Percentiles rank a stretch among this genome's conserved stretches.
Conservation (phyloP, 37 sponge, comb jelly and placozoan genomes). For the Cliona cf. orientalis region DNA sequence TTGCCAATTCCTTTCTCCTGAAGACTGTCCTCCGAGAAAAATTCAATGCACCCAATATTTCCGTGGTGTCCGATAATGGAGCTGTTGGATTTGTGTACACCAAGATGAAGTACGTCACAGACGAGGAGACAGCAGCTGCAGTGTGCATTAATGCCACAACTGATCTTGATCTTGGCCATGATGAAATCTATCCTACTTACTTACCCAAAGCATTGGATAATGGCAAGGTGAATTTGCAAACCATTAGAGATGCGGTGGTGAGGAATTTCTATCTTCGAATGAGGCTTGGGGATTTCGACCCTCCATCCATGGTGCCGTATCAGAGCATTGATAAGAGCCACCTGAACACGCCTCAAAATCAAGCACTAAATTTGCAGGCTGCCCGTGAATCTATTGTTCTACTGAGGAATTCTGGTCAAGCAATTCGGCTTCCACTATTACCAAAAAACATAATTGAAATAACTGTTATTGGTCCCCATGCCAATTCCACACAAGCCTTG, state of each 20-base stretch:
- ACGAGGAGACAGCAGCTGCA: slow-evolving; percentile 45
- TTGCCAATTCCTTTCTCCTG: slow-evolving; percentile 74
- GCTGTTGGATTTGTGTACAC: slow-evolving; percentile 39
- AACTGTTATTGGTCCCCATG: slow-evolving; percentile 70
- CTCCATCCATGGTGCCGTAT: slow-evolving; percentile 43
- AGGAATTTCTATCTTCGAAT: slow-evolving; percentile 59
- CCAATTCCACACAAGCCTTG: slow-evolving; percentile 26
- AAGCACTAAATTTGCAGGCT: slow-evolving; percentile 39
- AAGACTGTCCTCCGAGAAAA: slow-evolving; percentile 59
- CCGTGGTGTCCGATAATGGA: slow-evolving; percentile 67
- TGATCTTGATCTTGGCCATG: slow-evolving; percentile 66
- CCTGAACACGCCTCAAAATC: slow-evolving; percentile 48
- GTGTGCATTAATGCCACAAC: slow-evolving; percentile 72
- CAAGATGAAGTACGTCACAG: slow-evolving; percentile 40
- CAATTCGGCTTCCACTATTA: not conserved
- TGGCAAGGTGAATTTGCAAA: not conserved
- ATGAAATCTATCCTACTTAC: slow-evolving; percentile 45
- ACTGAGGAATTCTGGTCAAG: not conserved
- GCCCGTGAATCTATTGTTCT: slow-evolving; percentile 26
- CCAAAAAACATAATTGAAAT: not conserved
- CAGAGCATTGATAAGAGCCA: slow-evolving; percentile 43
- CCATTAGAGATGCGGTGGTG: slow-evolving; percentile 45
- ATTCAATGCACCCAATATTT: slow-evolving; percentile 74
- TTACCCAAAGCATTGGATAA: slow-evolving; percentile 40
- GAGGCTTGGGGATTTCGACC: slow-evolving; percentile 72